phyloP scores from a whole-genome alignment of 2,888 invertebrate genomes.

The Dolichomitus sp. region DNA sequence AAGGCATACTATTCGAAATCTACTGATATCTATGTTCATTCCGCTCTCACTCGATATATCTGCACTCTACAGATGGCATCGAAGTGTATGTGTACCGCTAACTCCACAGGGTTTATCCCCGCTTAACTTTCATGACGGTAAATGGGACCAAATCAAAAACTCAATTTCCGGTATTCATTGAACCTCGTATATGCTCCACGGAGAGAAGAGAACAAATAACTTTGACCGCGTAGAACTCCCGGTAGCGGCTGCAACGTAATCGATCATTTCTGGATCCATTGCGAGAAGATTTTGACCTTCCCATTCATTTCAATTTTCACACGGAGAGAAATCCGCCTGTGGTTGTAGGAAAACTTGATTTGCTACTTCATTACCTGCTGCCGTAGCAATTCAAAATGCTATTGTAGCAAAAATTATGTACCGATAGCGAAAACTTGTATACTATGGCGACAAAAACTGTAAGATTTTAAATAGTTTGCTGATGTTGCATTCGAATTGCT shows the following conservation, averaged over 20 bases:
- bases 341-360: no score
- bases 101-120: constrained; percentile 20
- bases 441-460: no score
- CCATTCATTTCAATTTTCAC: neutral
- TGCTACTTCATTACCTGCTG: no score
- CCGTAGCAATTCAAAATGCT: no score
- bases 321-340: no score
- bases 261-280: constrained; percentile 1
- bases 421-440: no score
- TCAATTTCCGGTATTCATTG: constrained; percentile 66
- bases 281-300: neutral
- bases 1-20: neutral
- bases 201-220: constrained; percentile 62
- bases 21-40: neutral
- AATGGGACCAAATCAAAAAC: constrained; percentile 67
- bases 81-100: neutral
- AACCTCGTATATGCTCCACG: constrained; percentile 53
- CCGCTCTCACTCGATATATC: neutral
- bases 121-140: constrained; percentile 54
- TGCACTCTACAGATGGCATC: neutral
- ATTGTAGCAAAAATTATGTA: no score
- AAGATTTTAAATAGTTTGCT: no score
- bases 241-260: neutral
- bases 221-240: constrained; percentile 39
- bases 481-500: no score